Evolutionary conservation across 2,113 vertebrate species (phyloP), one percentile per base, ranked within the genome.

Genomic region (Chionodraco myersi): DNA sequence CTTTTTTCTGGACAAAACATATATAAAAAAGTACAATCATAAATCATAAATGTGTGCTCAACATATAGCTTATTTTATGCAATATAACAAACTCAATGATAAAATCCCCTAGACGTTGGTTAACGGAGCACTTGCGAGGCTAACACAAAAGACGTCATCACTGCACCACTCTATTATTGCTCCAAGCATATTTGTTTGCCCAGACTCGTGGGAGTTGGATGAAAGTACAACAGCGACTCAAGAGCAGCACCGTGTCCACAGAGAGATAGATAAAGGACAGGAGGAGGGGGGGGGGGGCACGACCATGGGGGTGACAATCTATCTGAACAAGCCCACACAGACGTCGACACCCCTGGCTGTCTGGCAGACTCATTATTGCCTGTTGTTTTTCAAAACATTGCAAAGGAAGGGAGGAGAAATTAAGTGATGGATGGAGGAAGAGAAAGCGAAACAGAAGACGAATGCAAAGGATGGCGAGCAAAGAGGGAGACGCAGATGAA

Each of bases 331-430:
- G 21, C 56, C 36, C 26, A 60, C 64, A 60, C 64, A 69, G 48
- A 16, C 21, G 58, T 54, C 34, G n/a, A 74, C 54, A 44, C 54
- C 63, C 44, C 30, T 44, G 36, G 64, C 57, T 53, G 75, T 53
- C 57, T 73, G 57, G 56, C 26, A 59, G 56, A 74, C 62, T 74
- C 48, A 73, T 80, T 48, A 74, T 56, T 52, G 53, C 47, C 26
- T 18, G 64, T 61, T 69, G 64, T 62, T 70, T 63, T 34, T 61
- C 65, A 61, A 49, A 69, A 69, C 57, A 68, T 12, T 21, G n/a
- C 36, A 44, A 47, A 41, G 44, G 68, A 72, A 64, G 44, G 12
- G 14, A 11, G n/a, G 8, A 48, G 54, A 54, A 61, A 60, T 41
- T 0, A 51, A 44, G 15, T 62, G 64, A 68, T 66, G 57, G 64